Evolutionary conservation across 2,888 invertebrate genomes (phyloP).

Genomic region (Diachrysia chrysitis): DNA sequence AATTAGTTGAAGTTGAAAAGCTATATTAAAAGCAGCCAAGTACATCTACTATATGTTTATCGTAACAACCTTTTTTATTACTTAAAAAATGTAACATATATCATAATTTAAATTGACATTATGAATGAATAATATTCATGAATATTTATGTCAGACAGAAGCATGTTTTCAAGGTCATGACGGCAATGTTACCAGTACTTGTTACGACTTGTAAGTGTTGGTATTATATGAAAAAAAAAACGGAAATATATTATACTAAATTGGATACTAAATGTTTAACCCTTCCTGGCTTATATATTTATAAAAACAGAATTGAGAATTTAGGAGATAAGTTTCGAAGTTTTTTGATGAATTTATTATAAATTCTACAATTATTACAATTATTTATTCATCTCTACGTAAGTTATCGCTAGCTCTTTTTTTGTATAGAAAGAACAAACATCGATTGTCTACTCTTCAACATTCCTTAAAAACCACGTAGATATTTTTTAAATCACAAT

Average conservation of each 20-base stretch:
- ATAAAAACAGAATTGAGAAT: too few relatives aligned
- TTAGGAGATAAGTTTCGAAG: too few relatives aligned
- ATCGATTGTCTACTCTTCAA: too few relatives aligned
- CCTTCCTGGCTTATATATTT: not conserved
- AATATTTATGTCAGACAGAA: slow-evolving; percentile 33
- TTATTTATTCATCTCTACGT: too few relatives aligned
- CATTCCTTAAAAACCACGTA: too few relatives aligned
- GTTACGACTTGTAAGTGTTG: slow-evolving; percentile 39
- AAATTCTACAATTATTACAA: too few relatives aligned
- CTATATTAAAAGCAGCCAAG: not conserved
- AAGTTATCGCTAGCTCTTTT: too few relatives aligned
- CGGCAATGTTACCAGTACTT: slow-evolving; percentile 28
- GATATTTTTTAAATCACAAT: too few relatives aligned
- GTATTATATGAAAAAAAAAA: slow-evolving; percentile 10
- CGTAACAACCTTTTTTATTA: slow-evolving; percentile 2
- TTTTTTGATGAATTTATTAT: too few relatives aligned
- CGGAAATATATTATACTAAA: slow-evolving; percentile 18
- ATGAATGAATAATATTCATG: slow-evolving; percentile 29
- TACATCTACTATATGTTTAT: not conserved
- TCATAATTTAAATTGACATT: slow-evolving; percentile 36
- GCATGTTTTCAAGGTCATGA: slow-evolving; percentile 27
- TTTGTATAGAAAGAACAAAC: too few relatives aligned
- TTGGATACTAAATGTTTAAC: slow-evolving; percentile 6
- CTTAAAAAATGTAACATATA: slow-evolving; percentile 8
- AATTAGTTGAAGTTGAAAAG: not conserved